Percentiles rank a stretch among this genome's conserved stretches.
phyloP scores from a whole-genome alignment of 2,113 vertebrate genomes.

The Mesembrinibis cayennensis region DNA sequence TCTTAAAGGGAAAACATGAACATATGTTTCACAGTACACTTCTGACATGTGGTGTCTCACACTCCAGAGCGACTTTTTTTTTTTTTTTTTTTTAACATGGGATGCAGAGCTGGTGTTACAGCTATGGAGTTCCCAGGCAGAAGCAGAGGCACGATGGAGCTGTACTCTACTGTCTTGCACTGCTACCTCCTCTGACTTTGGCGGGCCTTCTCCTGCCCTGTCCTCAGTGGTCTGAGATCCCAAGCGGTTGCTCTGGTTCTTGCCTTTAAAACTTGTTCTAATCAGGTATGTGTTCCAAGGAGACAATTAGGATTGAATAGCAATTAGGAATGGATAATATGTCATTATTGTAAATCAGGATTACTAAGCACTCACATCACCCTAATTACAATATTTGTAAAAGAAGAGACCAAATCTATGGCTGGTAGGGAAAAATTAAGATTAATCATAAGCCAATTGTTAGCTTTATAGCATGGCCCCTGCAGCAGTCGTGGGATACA shows the following conservation, averaged over 20 bases:
- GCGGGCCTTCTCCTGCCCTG: not conserved
- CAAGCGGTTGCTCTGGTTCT: not conserved
- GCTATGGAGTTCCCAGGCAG: not conserved
- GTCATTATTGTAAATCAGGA: not conserved
- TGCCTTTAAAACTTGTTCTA: not conserved
- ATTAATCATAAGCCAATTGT: not conserved
- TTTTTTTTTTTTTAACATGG: not conserved
- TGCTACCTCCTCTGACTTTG: not conserved
- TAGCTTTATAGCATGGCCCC: not conserved
- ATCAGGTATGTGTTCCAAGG: not conserved
- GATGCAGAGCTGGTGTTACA: slow-evolving; percentile 25
- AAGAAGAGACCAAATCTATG: not conserved
- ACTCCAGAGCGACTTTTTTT: not conserved
- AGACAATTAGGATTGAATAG: not conserved
- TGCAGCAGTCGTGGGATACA: not conserved
- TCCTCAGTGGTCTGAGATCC: not conserved
- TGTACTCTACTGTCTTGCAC: not conserved
- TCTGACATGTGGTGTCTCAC: slow-evolving; percentile 67
- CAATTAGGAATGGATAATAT: slow-evolving; percentile 9
- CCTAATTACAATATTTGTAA: not conserved
- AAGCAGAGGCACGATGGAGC: not conserved
- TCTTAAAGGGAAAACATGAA: slow-evolving; percentile 25
- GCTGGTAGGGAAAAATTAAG: not conserved
- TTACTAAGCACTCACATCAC: not conserved
- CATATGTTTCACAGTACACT: slow-evolving; percentile 26